Conservation (phyloP, 2,888 invertebrate genomes). For the Crematogaster levior region DNA sequence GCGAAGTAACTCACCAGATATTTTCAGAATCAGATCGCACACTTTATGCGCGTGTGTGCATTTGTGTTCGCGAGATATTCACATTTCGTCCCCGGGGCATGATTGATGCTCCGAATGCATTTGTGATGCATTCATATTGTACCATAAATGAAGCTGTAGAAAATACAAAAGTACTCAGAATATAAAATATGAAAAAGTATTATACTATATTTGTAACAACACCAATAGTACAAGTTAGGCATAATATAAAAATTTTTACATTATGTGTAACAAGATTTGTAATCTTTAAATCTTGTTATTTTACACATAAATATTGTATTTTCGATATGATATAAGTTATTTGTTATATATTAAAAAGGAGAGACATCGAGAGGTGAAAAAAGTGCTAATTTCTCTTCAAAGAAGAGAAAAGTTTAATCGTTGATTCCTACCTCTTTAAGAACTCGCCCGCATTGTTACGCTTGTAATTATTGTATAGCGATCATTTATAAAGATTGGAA, state of each 20-base stretch:
- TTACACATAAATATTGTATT: background rate
- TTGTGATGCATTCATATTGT: background rate
- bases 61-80: background rate
- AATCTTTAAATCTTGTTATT: background rate
- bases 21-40: background rate
- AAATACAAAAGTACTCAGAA: background rate
- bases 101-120: background rate
- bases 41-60: background rate
- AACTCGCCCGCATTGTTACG: background rate
- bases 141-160: background rate
- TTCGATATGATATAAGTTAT: background rate
- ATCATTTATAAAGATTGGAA: background rate
- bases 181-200: background rate
- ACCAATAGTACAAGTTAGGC: background rate
- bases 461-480: background rate
- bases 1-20: background rate
- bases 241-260: background rate
- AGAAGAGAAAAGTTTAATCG: background rate
- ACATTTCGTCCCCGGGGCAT: background rate
- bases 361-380: background rate
- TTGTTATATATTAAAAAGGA: background rate
- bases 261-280: background rate
- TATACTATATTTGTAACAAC: slow-evolving; percentile 1
- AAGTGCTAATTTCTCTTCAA: background rate
- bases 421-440: background rate